A percentile compares a stretch with the other conserved stretches of the same genome.
Conservation (phyloP, 2,113 vertebrate species). For the Tragelaphus buxtoni region DNA sequence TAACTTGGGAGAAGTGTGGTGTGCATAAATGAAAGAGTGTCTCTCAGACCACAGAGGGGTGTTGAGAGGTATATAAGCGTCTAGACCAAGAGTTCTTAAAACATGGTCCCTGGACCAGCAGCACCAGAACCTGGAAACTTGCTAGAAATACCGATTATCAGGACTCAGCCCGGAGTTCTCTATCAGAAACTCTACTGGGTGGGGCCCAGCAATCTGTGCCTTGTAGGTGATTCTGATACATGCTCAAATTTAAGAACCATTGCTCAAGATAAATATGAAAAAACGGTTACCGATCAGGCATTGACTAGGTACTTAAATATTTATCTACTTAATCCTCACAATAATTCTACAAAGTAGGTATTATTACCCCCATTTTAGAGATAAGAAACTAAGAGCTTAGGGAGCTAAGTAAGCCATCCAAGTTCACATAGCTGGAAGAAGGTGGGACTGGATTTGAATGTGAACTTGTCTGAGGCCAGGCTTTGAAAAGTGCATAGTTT, state of each 20-base stretch:
- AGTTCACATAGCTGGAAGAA: not conserved
- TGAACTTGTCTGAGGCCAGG: not conserved
- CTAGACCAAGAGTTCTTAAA: not conserved
- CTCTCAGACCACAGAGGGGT: not conserved
- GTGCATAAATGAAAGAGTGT: not conserved
- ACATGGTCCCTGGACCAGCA: not conserved
- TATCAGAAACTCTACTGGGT: not conserved
- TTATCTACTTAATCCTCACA: not conserved
- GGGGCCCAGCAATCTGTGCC: not conserved
- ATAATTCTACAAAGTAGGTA: not conserved
- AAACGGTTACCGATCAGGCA: not conserved
- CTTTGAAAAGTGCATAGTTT: not conserved
- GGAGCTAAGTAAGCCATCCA: not conserved
- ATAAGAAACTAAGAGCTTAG: not conserved
- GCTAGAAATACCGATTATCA: not conserved
- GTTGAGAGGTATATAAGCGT: not conserved
- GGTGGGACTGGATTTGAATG: not conserved
- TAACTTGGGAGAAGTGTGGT: not conserved
- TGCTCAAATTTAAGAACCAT: slow-evolving; percentile 1
- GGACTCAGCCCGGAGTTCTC: not conserved
- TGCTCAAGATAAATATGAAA: not conserved
- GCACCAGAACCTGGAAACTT: not conserved
- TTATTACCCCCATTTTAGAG: not conserved
- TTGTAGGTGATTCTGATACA: not conserved
- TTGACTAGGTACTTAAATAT: not conserved